Conservation (phyloP, 35 echinoderm and acorn worm genomes). For the Chiridota heheva region DNA sequence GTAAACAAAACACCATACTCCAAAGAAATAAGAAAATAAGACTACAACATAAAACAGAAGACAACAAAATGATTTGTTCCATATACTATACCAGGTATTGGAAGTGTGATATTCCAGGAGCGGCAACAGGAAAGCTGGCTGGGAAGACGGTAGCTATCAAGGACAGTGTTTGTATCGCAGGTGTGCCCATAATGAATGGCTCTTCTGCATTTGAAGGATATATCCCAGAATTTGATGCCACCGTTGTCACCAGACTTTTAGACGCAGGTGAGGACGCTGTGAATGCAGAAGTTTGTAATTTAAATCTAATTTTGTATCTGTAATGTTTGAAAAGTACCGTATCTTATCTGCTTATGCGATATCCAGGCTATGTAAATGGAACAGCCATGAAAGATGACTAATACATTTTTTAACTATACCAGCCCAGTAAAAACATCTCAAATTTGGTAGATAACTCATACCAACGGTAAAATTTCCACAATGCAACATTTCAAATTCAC, state of each 20-base stretch:
- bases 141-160: slow-evolving; percentile 71
- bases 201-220: slow-evolving; percentile 47
- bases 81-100: slow-evolving; percentile 49
- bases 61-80: no score
- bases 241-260: slow-evolving; percentile 68
- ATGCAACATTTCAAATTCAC: no score
- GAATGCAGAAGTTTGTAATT: neutral
- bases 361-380: neutral
- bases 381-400: no score
- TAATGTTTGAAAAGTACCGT: neutral
- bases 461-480: no score
- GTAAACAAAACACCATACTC: neutral
- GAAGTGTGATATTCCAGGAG: slow-evolving; percentile 60
- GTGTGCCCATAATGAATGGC: slow-evolving; percentile 78
- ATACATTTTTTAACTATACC: no score
- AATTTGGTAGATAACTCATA: no score
- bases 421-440: no score
- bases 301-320: no score
- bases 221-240: slow-evolving; percentile 76
- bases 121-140: slow-evolving; percentile 51
- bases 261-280: slow-evolving; percentile 61
- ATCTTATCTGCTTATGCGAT: neutral
- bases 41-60: neutral
- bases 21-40: neutral
- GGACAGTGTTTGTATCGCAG: slow-evolving; percentile 69